Evolutionary conservation across 2,797 vertebrate genomes (phyloP), one percentile per base, ranked within the genome.

Genomic region (Gallirallus australis): DNA sequence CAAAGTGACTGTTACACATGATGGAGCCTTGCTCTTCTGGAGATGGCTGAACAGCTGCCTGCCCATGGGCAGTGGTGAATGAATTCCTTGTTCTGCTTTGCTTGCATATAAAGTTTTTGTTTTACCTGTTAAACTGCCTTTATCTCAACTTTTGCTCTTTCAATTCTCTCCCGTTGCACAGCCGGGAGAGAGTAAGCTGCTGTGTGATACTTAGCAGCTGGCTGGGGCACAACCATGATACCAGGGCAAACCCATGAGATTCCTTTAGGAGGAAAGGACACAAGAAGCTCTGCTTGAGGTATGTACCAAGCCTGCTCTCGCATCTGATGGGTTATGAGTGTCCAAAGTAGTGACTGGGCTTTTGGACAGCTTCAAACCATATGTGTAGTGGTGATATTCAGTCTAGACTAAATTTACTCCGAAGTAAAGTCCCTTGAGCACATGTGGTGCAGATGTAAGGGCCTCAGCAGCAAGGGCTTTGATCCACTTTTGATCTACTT

Each of bases 361-460:
- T 71, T 92, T 75, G 75, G 68, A 63, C 61, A 83, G 27, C 66
- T 94, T 94, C 77, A 90, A 23, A 63, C 42, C 37, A 28, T 57
- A n/a, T 57, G 33, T 59, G 30, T 42, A 18, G 12, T 33, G 33
- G 27, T 64, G 40, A 54, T 47, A 83, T 9, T 81, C 33, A 65
- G 50, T 35, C n/a, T 63, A 66, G 81, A 77, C 56, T 90, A 86
- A 73, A 89, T 91, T 94, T 87, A 84, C 61, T 27, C 65, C 63
- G 76, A 93, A 82, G 27, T 42, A 69, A 91, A 88, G 12, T 4
- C 54, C 47, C 24, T 54, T 30, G 17, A 71, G 33, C 90, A 78
- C 72, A 28, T 78, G 90, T 75, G 45, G 23, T 65, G 16, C 91
- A 96, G 57, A 83, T 69, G 69, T 45, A 81, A 40, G 13, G 8